phyloP scores from a whole-genome alignment of 2,888 invertebrate genomes.

The Chrysolina americana region DNA sequence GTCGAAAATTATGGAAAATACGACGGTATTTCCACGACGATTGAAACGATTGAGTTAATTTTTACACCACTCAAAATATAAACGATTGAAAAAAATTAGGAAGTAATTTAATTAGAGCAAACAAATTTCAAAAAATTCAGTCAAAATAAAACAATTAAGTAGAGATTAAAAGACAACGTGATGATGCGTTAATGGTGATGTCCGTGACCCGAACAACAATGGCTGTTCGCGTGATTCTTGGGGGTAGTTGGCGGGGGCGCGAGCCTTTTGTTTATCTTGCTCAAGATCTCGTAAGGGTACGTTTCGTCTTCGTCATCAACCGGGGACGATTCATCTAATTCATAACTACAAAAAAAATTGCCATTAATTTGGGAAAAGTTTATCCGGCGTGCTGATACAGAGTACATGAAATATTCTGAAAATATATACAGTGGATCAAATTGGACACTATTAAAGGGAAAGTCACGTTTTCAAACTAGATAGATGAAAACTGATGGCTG shows the following conservation, averaged over 20 bases:
- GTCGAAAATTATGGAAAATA: too few relatives aligned
- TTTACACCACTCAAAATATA: too few relatives aligned
- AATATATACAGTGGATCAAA: too few relatives aligned
- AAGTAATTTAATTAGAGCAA: constrained; percentile 1
- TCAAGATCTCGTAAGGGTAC: constrained; percentile 76
- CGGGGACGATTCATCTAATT: constrained; percentile 79
- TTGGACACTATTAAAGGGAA: too few relatives aligned
- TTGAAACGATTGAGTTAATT: too few relatives aligned
- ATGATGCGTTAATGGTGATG: constrained; percentile 47
- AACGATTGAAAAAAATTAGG: background rate
- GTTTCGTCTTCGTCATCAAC: constrained; percentile 73
- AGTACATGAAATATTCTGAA: too few relatives aligned
- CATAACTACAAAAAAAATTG: constrained; percentile 71
- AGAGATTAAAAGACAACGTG: constrained; percentile 9
- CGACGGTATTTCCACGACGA: too few relatives aligned
- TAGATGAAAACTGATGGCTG: too few relatives aligned
- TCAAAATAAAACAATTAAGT: constrained; percentile 15
- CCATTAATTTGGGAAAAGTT: too few relatives aligned
- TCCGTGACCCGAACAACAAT: constrained; percentile 62
- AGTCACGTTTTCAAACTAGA: too few relatives aligned
- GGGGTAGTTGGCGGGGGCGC: constrained; percentile 48
- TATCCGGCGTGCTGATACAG: too few relatives aligned
- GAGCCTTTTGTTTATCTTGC: constrained; percentile 71
- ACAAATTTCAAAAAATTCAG: background rate
- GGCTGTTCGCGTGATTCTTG: constrained; percentile 52